A percentile compares a stretch with the other conserved stretches of the same genome.
Conservation (phyloP, 2,797 vertebrate genomes). For the Stomatorhinus walkeri region DNA sequence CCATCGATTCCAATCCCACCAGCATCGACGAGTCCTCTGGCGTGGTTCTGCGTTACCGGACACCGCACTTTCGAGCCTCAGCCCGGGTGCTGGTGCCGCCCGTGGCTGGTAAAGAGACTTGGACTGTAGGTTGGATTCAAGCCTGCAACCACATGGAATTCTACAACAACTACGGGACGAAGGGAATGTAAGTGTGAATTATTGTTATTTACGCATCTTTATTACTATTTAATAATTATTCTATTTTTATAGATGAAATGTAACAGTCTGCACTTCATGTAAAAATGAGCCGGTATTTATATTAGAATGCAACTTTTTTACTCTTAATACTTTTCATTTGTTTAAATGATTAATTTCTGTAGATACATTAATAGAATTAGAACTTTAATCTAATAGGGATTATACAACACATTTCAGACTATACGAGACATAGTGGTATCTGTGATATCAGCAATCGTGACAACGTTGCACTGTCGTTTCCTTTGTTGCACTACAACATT, state of each 20-base stretch:
- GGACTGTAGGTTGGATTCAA: slow-evolving; percentile 97
- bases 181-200: slow-evolving; percentile 86
- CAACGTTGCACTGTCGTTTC: background rate
- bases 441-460: background rate
- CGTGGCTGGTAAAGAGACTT: slow-evolving; percentile 81
- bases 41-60: slow-evolving; percentile 93
- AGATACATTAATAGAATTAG: background rate
- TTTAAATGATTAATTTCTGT: background rate
- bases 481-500: background rate
- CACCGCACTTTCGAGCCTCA: slow-evolving; percentile 88
- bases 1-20: slow-evolving; percentile 88
- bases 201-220: background rate
- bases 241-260: background rate
- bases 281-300: background rate
- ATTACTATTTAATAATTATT: background rate
- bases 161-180: slow-evolving; percentile 87
- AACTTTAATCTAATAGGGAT: background rate
- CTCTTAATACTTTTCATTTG: background rate
- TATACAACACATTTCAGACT: background rate
- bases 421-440: background rate
- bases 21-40: slow-evolving; percentile 95
- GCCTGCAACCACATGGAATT: slow-evolving; percentile 99
- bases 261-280: background rate
- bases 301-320: background rate
- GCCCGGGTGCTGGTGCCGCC: slow-evolving; percentile 86